Conservation (phyloP, 2,888 invertebrate species). For the Zygaena filipendulae region DNA sequence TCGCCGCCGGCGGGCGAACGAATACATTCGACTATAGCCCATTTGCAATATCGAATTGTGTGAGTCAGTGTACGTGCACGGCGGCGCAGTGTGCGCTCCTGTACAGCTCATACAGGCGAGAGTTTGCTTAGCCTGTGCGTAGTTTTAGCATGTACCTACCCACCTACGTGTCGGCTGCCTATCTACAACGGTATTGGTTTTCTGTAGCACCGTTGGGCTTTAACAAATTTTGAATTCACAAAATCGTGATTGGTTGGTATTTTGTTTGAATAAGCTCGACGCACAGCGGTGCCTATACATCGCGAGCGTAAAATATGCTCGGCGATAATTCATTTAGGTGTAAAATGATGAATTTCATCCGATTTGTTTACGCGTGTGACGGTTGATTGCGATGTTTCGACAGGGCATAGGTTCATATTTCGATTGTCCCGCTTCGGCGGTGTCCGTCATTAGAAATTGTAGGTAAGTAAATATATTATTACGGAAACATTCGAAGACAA, state of each 20-base stretch:
- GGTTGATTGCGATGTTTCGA: constrained; percentile 32
- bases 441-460: too few relatives aligned
- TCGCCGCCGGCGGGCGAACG: constrained; percentile 51
- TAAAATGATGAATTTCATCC: constrained; percentile 54
- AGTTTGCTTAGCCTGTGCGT: constrained; percentile 61
- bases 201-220: constrained; percentile 57
- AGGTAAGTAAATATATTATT: too few relatives aligned
- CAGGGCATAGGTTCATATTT: too few relatives aligned
- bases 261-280: constrained; percentile 59
- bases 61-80: constrained; percentile 42
- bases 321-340: constrained; percentile 55
- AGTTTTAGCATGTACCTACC: constrained; percentile 41
- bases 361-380: constrained; percentile 37
- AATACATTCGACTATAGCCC: constrained; percentile 68
- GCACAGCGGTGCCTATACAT: constrained; percentile 31
- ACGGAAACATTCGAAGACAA: too few relatives aligned
- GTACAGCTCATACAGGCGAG: constrained; percentile 34
- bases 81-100: constrained; percentile 19
- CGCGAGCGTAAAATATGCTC: constrained; percentile 41
- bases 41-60: constrained; percentile 65
- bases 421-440: too few relatives aligned
- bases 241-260: constrained; percentile 64
- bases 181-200: constrained; percentile 60
- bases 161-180: constrained; percentile 23
- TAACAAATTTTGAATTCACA: constrained; percentile 68